phyloP scores from a whole-genome alignment of 2,113 vertebrate genomes.

The Danio rerio region DNA sequence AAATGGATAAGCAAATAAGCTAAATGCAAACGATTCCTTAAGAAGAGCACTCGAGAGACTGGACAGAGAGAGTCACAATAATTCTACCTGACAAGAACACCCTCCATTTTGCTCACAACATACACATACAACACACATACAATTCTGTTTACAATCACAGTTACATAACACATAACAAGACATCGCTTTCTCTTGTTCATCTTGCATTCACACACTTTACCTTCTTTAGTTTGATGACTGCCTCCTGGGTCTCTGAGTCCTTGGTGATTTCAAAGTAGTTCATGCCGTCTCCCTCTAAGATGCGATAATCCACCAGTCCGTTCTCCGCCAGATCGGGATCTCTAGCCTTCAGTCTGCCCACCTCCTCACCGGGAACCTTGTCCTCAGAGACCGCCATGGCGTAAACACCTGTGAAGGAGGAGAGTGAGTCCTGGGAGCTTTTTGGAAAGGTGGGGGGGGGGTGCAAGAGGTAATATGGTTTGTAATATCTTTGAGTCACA shows the following conservation, averaged over 20 bases:
- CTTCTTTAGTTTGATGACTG: conserved; percentile 95
- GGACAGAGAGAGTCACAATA: not conserved
- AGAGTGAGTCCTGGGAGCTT: not conserved
- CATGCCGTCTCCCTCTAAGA: conserved; percentile 90
- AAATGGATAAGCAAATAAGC: conserved; percentile 21
- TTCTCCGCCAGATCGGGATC: conserved; percentile 95
- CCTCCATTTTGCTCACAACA: not conserved
- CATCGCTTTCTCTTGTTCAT: not conserved
- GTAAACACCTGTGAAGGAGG: conserved; percentile 84
- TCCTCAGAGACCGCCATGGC: conserved; percentile 92
- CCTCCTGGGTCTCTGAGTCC: conserved; percentile 93
- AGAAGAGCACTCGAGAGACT: not conserved
- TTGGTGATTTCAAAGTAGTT: conserved; percentile 89
- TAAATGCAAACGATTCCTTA: conserved; percentile 3
- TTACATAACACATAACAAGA: not conserved
- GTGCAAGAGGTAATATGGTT: not conserved
- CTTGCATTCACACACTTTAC: conserved; percentile 64
- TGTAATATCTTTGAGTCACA: conserved; percentile 40
- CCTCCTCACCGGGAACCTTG: conserved; percentile 89
- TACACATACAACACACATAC: not conserved
- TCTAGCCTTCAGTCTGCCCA: conserved; percentile 93
- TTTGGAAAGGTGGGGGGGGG: not conserved
- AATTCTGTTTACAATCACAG: conserved; percentile 21
- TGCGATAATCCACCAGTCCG: conserved; percentile 88
- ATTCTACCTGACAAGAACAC: not conserved